Percentiles rank a stretch among this genome's conserved stretches.
These are phyloP conservation scores for Teleogryllus occipitalis DNA, from an alignment of 1,140 invertebrate genomes.

Conservation along the genomic window DNA sequence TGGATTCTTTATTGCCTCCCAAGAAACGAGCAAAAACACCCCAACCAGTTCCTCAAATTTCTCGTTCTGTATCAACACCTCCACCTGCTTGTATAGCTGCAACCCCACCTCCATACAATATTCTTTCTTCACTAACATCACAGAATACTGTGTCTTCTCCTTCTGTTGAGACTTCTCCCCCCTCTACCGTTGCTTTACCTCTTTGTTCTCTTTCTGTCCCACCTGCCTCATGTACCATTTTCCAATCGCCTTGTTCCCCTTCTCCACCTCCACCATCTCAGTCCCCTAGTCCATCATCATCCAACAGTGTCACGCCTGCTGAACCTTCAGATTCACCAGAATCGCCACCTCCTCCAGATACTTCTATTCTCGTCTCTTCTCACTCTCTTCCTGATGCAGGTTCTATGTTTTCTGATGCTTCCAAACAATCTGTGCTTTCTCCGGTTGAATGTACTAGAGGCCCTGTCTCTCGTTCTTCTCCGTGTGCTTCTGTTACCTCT, in stretches of 20 bases:
- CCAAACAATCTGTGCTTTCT: neutral
- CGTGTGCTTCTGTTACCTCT: neutral
- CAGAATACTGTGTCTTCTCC: neutral
- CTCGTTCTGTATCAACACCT: too few species aligned
- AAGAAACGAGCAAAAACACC: too few species aligned
- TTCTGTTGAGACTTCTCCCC: neutral
- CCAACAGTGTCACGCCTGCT: neutral
- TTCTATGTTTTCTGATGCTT: neutral
- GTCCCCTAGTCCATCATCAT: neutral
- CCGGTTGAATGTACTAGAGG: neutral
- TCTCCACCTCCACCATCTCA: neutral
- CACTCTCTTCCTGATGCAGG: neutral
- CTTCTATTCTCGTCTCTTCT: neutral
- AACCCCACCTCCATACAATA: too few species aligned
- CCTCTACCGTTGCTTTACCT: neutral
- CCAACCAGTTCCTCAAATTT: too few species aligned
- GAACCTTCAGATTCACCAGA: neutral
- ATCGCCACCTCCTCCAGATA: neutral
- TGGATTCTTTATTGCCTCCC: too few species aligned
- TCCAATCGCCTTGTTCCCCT: neutral
- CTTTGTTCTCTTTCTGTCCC: neutral
- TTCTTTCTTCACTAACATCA: neutral
- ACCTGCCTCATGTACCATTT: too few species aligned
- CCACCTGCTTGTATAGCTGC: too few species aligned
- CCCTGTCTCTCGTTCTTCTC: neutral